Conservation (phyloP, 1,140 invertebrate genomes). For the Rhagoletis pomonella region DNA sequence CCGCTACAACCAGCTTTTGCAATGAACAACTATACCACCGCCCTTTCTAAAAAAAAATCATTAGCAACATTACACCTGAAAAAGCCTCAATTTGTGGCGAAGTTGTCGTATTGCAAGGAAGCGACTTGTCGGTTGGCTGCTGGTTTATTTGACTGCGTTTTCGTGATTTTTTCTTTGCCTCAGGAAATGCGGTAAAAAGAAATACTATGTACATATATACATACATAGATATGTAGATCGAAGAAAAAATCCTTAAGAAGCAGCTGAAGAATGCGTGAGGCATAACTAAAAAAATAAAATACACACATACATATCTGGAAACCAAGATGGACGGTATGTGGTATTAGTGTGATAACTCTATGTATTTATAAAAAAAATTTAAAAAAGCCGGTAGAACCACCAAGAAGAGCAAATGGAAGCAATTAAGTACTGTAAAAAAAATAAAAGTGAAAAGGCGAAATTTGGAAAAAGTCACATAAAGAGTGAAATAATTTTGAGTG, state of each 20-base stretch:
- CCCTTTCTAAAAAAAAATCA: constrained; percentile 5
- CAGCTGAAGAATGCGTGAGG: constrained; percentile 14
- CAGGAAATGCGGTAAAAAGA: constrained; percentile 50
- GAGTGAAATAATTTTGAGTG: background rate
- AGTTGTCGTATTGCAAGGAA: background rate
- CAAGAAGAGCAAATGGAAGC: background rate
- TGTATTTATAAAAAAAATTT: constrained; percentile 3
- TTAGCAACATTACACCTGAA: constrained; percentile 38
- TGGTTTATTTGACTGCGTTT: constrained; percentile 13
- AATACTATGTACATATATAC: background rate
- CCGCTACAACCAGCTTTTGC: background rate
- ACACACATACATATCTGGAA: background rate
- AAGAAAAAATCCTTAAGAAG: constrained; percentile 43
- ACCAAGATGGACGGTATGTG: background rate
- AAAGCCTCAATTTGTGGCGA: constrained; percentile 33
- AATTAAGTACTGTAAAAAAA: background rate
- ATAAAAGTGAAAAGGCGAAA: background rate
- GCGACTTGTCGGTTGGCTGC: background rate
- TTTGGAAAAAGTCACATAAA: background rate
- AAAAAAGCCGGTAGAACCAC: constrained; percentile 10
- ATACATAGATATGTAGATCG: background rate
- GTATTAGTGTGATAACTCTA: no score
- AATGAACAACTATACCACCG: background rate
- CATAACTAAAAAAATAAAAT: constrained; percentile 43
- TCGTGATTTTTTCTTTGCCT: constrained; percentile 13